Evolutionary conservation across 2,797 vertebrate species (phyloP).

Genomic region (Adelosebastes latens): DNA sequence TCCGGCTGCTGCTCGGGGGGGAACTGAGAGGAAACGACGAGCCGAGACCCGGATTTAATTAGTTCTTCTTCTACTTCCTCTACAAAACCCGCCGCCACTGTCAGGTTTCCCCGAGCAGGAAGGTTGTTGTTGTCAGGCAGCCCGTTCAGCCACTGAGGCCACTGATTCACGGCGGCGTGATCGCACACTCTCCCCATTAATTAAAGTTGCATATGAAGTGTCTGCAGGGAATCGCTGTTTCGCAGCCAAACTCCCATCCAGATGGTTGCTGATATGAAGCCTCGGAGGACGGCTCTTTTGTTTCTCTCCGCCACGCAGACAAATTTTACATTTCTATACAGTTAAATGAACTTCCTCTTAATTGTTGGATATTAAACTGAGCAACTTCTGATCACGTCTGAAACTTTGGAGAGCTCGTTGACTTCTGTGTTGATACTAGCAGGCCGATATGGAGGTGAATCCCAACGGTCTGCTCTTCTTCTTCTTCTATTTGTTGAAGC

Average conservation of each 20-base stretch:
- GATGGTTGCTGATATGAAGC: conserved; percentile 64
- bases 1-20: conserved; percentile 13
- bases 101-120: conserved; percentile 53
- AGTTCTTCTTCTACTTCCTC: conserved; percentile 39
- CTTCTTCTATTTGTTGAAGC: background rate
- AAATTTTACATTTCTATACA: conserved; percentile 7
- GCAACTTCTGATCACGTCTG: conserved; percentile 27
- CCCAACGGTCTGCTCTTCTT: background rate
- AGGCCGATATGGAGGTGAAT: background rate
- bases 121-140: conserved; percentile 54
- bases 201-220: conserved; percentile 67
- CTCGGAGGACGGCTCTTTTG: conserved; percentile 47
- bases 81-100: background rate
- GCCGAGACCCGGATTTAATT: conserved; percentile 60
- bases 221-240: conserved; percentile 59
- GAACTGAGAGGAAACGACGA: conserved; percentile 27
- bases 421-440: background rate
- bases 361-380: conserved; percentile 52
- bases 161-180: conserved; percentile 46
- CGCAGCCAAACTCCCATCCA: conserved; percentile 58
- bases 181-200: conserved; percentile 59
- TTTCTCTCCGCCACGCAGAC: conserved; percentile 17
- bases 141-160: conserved; percentile 46
- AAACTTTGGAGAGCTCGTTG: conserved; percentile 23
- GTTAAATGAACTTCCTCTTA: conserved; percentile 45